phyloP scores from a whole-genome alignment of 2,888 invertebrate genomes.

The Hirtodrosophila alboralis region DNA sequence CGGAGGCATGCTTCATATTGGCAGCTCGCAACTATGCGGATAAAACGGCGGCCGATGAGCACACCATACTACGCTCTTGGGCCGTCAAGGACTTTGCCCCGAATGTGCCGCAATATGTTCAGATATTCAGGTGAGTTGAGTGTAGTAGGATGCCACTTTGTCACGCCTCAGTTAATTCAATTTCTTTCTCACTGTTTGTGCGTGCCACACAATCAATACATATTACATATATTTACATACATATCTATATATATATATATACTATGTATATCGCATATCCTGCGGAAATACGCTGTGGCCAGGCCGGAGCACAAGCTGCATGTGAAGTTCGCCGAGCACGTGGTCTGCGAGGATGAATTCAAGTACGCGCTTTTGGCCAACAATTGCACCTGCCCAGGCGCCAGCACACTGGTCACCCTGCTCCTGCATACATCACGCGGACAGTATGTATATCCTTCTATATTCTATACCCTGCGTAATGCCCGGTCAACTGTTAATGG shows the following conservation, averaged over 20 bases:
- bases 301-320: conserved; percentile 99
- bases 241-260: neutral
- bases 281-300: conserved; percentile 51
- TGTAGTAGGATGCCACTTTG: conserved; percentile 7
- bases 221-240: no score
- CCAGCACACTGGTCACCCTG: conserved; percentile 97
- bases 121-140: conserved; percentile 89
- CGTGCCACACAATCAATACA: conserved; percentile 31
- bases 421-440: conserved; percentile 98
- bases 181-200: conserved; percentile 37
- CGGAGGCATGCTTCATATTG: conserved; percentile 98
- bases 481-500: conserved; percentile 57
- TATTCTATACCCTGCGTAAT: conserved; percentile 12
- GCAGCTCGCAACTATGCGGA: conserved; percentile 98
- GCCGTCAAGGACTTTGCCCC: conserved; percentile 99
- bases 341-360: conserved; percentile 99
- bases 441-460: conserved; percentile 90
- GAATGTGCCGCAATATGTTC: conserved; percentile 97
- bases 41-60: conserved; percentile 96
- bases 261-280: conserved; percentile 28
- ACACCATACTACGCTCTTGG: conserved; percentile 94
- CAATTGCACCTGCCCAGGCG: conserved; percentile 99
- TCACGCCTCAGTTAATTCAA: conserved; percentile 51
- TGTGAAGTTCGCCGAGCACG: conserved; percentile 99
- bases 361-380: conserved; percentile 99